Percentiles rank a stretch among this genome's conserved stretches.
phyloP scores from a whole-genome alignment of 2,113 vertebrate genomes.

The Festucalex cinctus region DNA sequence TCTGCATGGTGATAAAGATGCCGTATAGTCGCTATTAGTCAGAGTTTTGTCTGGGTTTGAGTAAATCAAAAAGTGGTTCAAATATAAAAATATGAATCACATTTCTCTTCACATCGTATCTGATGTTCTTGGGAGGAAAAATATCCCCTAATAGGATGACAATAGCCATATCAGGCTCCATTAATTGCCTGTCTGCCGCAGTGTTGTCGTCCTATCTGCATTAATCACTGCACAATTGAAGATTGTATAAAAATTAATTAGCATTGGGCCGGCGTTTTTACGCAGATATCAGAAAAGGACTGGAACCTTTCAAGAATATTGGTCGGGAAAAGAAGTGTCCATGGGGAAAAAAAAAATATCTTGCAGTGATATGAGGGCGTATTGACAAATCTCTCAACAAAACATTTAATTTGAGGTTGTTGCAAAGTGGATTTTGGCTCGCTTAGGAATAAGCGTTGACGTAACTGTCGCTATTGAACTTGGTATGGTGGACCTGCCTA shows the following conservation, averaged over 20 bases:
- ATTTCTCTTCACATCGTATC: constrained; percentile 26
- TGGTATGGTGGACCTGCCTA: too few relatives aligned
- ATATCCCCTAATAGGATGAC: constrained; percentile 9
- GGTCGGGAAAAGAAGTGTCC: background rate
- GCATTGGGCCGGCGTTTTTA: constrained; percentile 20
- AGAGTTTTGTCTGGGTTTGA: constrained; percentile 13
- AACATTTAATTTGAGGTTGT: background rate
- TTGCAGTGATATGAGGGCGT: background rate
- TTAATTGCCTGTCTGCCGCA: constrained; percentile 24
- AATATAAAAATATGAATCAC: constrained; percentile 20
- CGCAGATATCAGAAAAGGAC: constrained; percentile 31
- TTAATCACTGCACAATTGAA: constrained; percentile 33
- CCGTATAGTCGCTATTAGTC: constrained; percentile 22
- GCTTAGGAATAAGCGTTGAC: too few relatives aligned
- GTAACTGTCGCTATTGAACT: too few relatives aligned
- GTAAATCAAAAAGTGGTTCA: constrained; percentile 23
- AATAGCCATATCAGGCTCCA: constrained; percentile 16
- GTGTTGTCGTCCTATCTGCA: constrained; percentile 30
- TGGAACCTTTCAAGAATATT: constrained; percentile 15
- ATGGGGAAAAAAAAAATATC: constrained; percentile 28
- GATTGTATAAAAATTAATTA: constrained; percentile 33
- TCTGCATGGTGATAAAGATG: constrained; percentile 24
- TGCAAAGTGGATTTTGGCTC: background rate
- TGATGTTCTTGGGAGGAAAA: constrained; percentile 15
- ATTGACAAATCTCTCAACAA: background rate